These are phyloP conservation scores for Holocentrus rufus DNA, from an alignment of 2,797 vertebrate genomes.

Conservation along the genomic window DNA sequence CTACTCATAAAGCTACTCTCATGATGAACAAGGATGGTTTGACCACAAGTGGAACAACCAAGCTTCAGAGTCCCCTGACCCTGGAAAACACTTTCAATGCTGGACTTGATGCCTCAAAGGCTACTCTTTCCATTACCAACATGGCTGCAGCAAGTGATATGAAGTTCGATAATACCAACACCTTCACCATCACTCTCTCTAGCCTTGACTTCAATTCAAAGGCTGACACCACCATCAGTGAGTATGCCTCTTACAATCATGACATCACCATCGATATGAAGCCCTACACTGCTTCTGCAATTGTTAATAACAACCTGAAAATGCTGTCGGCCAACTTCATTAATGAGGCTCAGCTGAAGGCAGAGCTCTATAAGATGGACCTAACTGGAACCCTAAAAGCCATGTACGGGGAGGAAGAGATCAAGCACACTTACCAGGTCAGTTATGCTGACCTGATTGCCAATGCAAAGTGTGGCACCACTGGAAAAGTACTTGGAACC, in stretches of 20 bases:
- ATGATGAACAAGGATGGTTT: constrained; percentile 79
- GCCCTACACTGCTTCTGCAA: constrained; percentile 77
- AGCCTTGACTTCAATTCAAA: constrained; percentile 79
- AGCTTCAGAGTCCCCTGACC: constrained; percentile 77
- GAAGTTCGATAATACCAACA: constrained; percentile 80
- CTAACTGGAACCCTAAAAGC: constrained; percentile 82
- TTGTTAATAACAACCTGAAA: constrained; percentile 81
- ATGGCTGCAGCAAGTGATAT: constrained; percentile 78
- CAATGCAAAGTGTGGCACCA: constrained; percentile 82
- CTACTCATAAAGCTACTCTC: constrained; percentile 82
- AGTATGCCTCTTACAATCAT: constrained; percentile 83
- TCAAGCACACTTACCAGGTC: constrained; percentile 84
- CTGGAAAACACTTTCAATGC: constrained; percentile 83
- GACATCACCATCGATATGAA: constrained; percentile 81
- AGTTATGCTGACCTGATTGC: constrained; percentile 75
- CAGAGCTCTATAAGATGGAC: constrained; percentile 81
- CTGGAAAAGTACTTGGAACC: constrained; percentile 79
- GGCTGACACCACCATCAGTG: constrained; percentile 77
- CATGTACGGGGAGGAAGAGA: constrained; percentile 75
- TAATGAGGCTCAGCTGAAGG: constrained; percentile 79
- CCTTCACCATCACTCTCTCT: constrained; percentile 78
- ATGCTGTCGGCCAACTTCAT: constrained; percentile 73
- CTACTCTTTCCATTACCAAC: constrained; percentile 75
- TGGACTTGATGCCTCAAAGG: constrained; percentile 77
- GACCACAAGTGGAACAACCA: constrained; percentile 80